Evolutionary conservation across 1,140 invertebrate genomes (phyloP).

Genomic region (Diprion similis): DNA sequence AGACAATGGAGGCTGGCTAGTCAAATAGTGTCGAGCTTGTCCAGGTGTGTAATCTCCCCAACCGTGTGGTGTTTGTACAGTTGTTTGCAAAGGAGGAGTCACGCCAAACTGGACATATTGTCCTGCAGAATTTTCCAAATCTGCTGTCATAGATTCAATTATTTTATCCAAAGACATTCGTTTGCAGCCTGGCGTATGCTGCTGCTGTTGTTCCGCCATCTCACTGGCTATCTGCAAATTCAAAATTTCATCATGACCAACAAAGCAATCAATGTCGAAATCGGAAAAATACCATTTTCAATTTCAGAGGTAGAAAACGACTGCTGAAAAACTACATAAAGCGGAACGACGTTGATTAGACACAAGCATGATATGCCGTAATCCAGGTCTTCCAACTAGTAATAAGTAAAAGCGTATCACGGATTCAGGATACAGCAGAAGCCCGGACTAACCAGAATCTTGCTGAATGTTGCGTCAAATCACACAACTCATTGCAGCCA

Average conservation of each 20-base stretch:
- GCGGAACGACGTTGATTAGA: no score
- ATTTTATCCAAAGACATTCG: conserved; percentile 66
- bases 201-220: conserved; percentile 51
- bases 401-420: no score
- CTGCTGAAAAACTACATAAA: no score
- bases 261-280: no score
- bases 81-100: conserved; percentile 51
- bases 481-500: no score
- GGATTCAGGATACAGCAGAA: no score
- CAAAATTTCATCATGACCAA: background rate
- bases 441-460: no score
- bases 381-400: no score
- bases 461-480: no score
- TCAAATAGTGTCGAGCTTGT: conserved; percentile 45
- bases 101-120: conserved; percentile 67
- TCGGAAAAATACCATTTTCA: no score
- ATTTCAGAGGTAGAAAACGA: no score
- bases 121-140: conserved; percentile 65
- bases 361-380: no score
- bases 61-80: conserved; percentile 34
- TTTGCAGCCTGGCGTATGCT: conserved; percentile 46
- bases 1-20: conserved; percentile 33
- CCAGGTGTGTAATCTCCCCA: conserved; percentile 52
- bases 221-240: conserved; percentile 17
- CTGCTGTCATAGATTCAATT: conserved; percentile 69